phyloP scores from a whole-genome alignment of 2,797 vertebrate species.

The Mycteria americana region DNA sequence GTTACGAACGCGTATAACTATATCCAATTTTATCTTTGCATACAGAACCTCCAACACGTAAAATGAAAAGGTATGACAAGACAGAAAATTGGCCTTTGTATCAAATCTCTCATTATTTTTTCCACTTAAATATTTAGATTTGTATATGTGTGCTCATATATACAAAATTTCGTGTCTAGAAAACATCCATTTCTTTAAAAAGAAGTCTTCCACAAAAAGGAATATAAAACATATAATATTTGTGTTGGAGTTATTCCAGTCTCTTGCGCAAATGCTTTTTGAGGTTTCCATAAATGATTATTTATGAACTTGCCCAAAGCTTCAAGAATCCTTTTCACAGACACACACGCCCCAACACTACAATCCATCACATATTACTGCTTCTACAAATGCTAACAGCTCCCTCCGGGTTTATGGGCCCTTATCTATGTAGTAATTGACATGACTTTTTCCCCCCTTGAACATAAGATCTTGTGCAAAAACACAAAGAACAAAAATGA shows the following conservation, averaged over 20 bases:
- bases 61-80: not conserved
- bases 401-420: not conserved
- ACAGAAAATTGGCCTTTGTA: not conserved
- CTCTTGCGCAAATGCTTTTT: not conserved
- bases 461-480: not conserved
- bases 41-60: not conserved
- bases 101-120: not conserved
- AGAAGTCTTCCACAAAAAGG: not conserved
- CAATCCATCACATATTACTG: not conserved
- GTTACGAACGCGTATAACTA: not conserved
- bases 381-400: not conserved
- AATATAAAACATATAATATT: not conserved
- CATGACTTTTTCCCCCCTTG: not conserved
- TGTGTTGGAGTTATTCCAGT: conserved; percentile 11
- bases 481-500: not conserved
- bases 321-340: not conserved
- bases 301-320: conserved; percentile 20
- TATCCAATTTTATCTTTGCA: not conserved
- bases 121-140: not conserved
- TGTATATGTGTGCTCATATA: not conserved
- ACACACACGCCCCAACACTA: not conserved
- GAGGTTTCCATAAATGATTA: conserved; percentile 12
- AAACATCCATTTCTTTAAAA: not conserved
- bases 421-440: not conserved
- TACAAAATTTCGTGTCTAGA: not conserved